phyloP scores from a whole-genome alignment of 1,140 invertebrate species.

The Zelostemma sp. region DNA sequence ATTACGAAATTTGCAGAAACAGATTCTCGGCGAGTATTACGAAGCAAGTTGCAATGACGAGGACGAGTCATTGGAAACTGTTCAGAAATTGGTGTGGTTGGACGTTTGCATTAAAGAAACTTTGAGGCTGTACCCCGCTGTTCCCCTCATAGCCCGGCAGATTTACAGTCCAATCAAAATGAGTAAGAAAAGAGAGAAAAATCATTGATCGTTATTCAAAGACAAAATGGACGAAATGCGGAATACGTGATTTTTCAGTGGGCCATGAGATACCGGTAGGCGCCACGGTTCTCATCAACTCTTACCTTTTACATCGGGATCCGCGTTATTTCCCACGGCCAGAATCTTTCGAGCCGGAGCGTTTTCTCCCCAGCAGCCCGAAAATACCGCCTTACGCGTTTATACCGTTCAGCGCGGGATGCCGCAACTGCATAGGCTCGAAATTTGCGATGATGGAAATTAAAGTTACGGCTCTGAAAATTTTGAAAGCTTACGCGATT shows the following conservation, averaged over 20 bases:
- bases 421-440: slow-evolving; percentile 68
- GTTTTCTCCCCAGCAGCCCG: slow-evolving; percentile 69
- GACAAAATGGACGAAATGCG: too few relatives aligned
- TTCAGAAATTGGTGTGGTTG: slow-evolving; percentile 69
- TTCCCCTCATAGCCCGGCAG: slow-evolving; percentile 71
- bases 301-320: slow-evolving; percentile 72
- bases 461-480: slow-evolving; percentile 71
- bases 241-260: too few relatives aligned
- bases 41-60: slow-evolving; percentile 52
- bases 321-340: slow-evolving; percentile 73
- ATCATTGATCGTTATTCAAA: too few relatives aligned
- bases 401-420: slow-evolving; percentile 75
- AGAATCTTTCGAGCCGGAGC: slow-evolving; percentile 74
- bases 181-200: slow-evolving; percentile 55
- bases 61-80: slow-evolving; percentile 60
- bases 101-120: slow-evolving; percentile 71
- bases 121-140: slow-evolving; percentile 70
- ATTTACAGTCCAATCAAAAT: slow-evolving; percentile 61
- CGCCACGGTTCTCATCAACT: slow-evolving; percentile 57
- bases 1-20: slow-evolving; percentile 69
- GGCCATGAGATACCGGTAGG: slow-evolving; percentile 55
- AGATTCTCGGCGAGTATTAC: slow-evolving; percentile 72
- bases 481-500: slow-evolving; percentile 71
- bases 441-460: slow-evolving; percentile 75
- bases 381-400: slow-evolving; percentile 70